These are phyloP conservation scores for Epirrita christyi DNA, from an alignment of 2,888 invertebrate species.

Conservation along the genomic window DNA sequence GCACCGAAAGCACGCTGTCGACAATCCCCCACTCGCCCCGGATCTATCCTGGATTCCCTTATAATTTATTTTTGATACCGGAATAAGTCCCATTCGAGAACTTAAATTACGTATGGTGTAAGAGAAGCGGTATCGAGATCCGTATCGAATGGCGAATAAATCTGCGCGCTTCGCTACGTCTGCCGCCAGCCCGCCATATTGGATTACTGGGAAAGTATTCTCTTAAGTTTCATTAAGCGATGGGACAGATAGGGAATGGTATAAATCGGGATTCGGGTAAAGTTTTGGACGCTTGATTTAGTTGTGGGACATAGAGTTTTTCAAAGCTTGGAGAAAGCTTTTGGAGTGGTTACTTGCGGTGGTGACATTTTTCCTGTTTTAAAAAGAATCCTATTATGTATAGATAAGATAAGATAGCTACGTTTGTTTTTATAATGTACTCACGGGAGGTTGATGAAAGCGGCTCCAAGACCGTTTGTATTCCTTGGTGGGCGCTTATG, in stretches of 20 bases:
- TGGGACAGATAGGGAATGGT: conserved; percentile 64
- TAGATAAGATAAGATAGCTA: too few species aligned
- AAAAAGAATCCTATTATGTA: too few species aligned
- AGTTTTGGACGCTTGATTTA: conserved; percentile 51
- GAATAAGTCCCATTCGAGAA: conserved; percentile 70
- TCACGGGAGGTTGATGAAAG: too few species aligned
- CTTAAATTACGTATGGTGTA: conserved; percentile 78
- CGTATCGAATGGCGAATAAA: conserved; percentile 74
- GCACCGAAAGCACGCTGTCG: conserved; percentile 47
- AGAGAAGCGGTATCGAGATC: conserved; percentile 65
- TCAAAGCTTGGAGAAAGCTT: conserved; percentile 25
- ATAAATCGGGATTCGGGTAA: conserved; percentile 55
- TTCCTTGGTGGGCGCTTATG: too few species aligned
- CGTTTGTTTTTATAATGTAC: too few species aligned
- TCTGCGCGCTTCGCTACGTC: conserved; percentile 49
- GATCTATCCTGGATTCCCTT: conserved; percentile 54
- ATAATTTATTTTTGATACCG: conserved; percentile 81
- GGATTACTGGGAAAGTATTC: conserved; percentile 76
- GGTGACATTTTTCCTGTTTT: conserved; percentile 9
- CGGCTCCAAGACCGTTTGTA: too few species aligned
- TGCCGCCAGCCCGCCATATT: conserved; percentile 71
- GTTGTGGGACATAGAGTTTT: conserved; percentile 38
- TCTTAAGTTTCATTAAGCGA: conserved; percentile 83
- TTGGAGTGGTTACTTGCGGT: conserved; percentile 14
- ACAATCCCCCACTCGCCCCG: conserved; percentile 42